Conservation (phyloP, 2,888 invertebrate species). For the Ptychoptera albimana region DNA sequence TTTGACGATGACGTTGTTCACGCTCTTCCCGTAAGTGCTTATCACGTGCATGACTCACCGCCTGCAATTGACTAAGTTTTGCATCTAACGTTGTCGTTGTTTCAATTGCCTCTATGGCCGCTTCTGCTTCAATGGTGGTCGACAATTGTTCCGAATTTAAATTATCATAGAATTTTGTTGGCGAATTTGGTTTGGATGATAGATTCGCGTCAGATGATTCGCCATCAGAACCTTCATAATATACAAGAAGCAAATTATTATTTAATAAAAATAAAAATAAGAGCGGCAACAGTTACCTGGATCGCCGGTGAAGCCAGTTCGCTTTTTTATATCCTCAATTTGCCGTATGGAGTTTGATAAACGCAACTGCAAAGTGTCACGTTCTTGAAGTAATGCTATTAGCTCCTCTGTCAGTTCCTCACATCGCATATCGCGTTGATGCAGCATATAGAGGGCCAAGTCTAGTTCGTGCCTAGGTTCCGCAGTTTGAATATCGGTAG, state of each 20-base stretch:
- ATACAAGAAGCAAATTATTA: neutral
- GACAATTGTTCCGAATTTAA: too few species aligned
- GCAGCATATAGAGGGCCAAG: conserved; percentile 67
- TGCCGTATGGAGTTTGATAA: conserved; percentile 65
- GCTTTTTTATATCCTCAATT: conserved; percentile 42
- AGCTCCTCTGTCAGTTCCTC: conserved; percentile 76
- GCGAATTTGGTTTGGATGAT: too few species aligned
- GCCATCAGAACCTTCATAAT: neutral
- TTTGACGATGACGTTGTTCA: conserved; percentile 56
- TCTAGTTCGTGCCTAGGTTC: conserved; percentile 50
- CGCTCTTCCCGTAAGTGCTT: conserved; percentile 60
- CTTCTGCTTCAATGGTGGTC: too few species aligned
- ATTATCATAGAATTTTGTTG: too few species aligned
- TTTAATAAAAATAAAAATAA: neutral
- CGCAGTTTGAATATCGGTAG: conserved; percentile 2
- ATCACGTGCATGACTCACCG: conserved; percentile 58
- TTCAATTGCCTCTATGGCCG: too few species aligned
- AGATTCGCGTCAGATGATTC: too few species aligned
- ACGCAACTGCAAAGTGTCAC: conserved; percentile 68
- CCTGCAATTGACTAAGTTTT: conserved; percentile 51
- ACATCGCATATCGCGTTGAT: conserved; percentile 71
- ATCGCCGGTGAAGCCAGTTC: conserved; percentile 5
- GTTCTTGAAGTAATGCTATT: conserved; percentile 65
- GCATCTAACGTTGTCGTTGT: conserved; percentile 26
- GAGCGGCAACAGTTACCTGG: neutral